Evolutionary conservation across 2,888 invertebrate species (phyloP), one percentile per base, ranked within the genome.

Genomic region (Shargacucullia verbasci): DNA sequence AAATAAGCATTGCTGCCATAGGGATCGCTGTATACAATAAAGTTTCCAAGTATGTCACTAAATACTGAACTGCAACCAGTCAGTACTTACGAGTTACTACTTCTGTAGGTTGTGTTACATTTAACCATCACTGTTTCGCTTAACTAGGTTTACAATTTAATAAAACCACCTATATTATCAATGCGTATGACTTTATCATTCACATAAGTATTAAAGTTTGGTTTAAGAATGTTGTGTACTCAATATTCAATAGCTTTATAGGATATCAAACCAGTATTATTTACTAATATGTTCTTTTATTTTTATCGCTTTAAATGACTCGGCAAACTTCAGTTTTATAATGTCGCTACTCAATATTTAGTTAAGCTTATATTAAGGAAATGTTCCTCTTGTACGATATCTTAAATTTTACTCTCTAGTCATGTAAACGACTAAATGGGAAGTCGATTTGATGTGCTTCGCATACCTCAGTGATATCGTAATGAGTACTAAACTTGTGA

Each of bases 351-450:
- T 27, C 20, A 45, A 37, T 8, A 14, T 34, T 70, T 45, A 70
- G 45, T 52, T 66, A 38, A 47, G 31, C 12, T 3, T 62, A 29
- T 45, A 40, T 29, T 67, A 29, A 39, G 50, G 20, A 41, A 58
- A 59, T 33, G 61, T 71, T 66, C 56, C 61, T 74, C 20, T 58
- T 27, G 25, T 58, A 39, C 11, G 35, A 37, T 39, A 45, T 27
- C 53, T 45, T 59, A 71, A 52, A 53, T 59, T 59, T 55, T 52
- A 69, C 20, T 69, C 29, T 72, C 73, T 73, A 73, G 76, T 73
- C 76, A 76, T 53, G 46, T 61, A 52, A 43, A 50, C 56, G 57
- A 59, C 70, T 57, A 59, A 57, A 39, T 40, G 48, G 54, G 34
- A 31, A 52, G 39, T 27, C 25, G 35, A 40, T 12, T 20, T n/a